Base-by-base conservation (phyloP, 2,888 invertebrate genomes). In the Calameuta idolon region DNA sequence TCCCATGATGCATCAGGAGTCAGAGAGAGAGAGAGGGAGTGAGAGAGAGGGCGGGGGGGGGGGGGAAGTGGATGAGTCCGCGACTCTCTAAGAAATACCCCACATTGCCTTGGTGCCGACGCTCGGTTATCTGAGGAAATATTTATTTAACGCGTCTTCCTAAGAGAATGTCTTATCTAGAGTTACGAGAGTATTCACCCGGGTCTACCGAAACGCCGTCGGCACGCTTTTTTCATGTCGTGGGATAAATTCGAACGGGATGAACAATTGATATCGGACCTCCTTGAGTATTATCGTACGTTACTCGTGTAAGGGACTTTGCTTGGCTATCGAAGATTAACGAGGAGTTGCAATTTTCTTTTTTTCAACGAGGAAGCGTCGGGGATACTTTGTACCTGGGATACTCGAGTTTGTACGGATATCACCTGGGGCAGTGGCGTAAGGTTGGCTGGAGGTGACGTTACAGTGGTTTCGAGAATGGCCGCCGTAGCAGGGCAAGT, bases 141-240 rank as follows among this genome's bases (percentile, higher is more conserved):
- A 71, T 71, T 71, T 71, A 71, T 71, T 71, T 71, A 33, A 71
- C 71, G 33, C 71, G 71, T 34, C 71, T 71, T 71, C 33, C 34
- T 30, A 34, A 34, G 74, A 74, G 30, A 74, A 30, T n/a, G 11
- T 30, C 74, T 74, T 74, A 74, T 74, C 74, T n/a, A 74, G 74
- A 74, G 74, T 74, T 74, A 74, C 74, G 74, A 74, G 74, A 74
- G 74, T 74, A 74, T 74, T 74, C 74, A 74, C 74, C 74, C 74
- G 74, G 34, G n/a, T 74, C 74, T 35, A 35, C 74, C 74, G 74
- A 74, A 74, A 34, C 74, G 74, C 35, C 74, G 74, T 30, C 34
- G 74, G 30, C 31, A 71, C 34, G 74, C 74, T 35, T 74, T 35
- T 74, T 74, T 11, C 74, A 30, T 30, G 37, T 30, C 34, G 34